Evolutionary conservation across 2,888 invertebrate genomes (phyloP).

Genomic region (Diarsia dahlii): DNA sequence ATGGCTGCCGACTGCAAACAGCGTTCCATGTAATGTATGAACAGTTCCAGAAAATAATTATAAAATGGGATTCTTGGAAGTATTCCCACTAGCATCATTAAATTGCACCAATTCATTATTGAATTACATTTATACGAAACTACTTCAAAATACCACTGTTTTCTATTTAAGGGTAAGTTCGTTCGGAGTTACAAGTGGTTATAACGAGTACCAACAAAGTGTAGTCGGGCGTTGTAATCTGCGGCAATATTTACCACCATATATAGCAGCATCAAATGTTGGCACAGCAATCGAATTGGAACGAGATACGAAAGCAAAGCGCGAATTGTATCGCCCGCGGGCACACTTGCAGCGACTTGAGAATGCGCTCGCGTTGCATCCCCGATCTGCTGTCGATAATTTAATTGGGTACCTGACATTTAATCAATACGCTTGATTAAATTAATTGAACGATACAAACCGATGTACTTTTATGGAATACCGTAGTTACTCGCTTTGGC

Average conservation of each 20-base stretch:
- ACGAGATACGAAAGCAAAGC: conserved; percentile 78
- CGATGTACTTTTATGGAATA: conserved; percentile 84
- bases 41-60: conserved; percentile 44
- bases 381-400: conserved; percentile 81
- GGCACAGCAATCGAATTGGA: conserved; percentile 77
- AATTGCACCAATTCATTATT: conserved; percentile 54
- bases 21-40: conserved; percentile 49
- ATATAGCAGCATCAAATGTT: conserved; percentile 75
- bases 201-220: conserved; percentile 64
- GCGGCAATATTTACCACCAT: conserved; percentile 73
- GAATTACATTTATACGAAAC: conserved; percentile 53
- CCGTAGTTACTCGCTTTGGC: conserved; percentile 73
- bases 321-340: conserved; percentile 79
- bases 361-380: conserved; percentile 75
- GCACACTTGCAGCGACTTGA: conserved; percentile 68
- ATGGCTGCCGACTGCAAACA: conserved; percentile 32
- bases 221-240: conserved; percentile 67
- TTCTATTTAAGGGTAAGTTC: conserved; percentile 55
- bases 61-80: conserved; percentile 33
- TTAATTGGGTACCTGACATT: conserved; percentile 89
- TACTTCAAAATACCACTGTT: conserved; percentile 42
- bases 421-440: conserved; percentile 88
- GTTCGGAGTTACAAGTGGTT: conserved; percentile 61
- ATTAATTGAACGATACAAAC: conserved; percentile 85
- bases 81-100: conserved; percentile 28